These are phyloP conservation scores for Stenichneumon culpator DNA, from an alignment of 2,888 invertebrate genomes.

Conservation along the genomic window DNA sequence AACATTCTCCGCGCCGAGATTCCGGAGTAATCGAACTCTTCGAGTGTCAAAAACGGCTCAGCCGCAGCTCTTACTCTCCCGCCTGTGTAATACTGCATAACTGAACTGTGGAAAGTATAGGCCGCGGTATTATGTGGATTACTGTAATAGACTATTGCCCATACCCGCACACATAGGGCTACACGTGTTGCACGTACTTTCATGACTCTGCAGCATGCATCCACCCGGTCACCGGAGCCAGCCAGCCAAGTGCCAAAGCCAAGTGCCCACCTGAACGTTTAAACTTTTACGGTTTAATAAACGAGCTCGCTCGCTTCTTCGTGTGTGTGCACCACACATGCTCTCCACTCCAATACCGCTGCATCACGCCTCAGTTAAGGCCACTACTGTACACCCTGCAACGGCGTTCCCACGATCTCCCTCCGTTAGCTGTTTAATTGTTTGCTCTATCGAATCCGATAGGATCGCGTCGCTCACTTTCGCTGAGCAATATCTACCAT, in stretches of 20 bases:
- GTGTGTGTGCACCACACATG: conserved; percentile 3
- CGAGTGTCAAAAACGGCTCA: conserved; percentile 33
- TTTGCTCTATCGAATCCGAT: conserved; percentile 49
- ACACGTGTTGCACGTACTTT: conserved; percentile 23
- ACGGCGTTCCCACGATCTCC: conserved; percentile 56
- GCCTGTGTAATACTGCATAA: neutral
- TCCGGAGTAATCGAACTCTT: neutral
- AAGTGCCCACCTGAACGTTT: conserved; percentile 31
- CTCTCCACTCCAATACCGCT: neutral
- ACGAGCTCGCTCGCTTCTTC: conserved; percentile 21
- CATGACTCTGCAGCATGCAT: conserved; percentile 21
- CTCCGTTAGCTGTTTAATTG: conserved; percentile 56
- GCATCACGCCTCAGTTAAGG: neutral
- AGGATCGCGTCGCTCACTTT: conserved; percentile 59
- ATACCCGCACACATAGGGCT: neutral
- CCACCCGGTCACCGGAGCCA: conserved; percentile 21
- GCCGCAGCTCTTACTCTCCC: neutral
- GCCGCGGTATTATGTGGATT: neutral
- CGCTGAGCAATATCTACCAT: conserved; percentile 47
- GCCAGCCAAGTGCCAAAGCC: neutral
- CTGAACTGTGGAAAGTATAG: neutral
- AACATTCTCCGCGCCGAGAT: neutral
- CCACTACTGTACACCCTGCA: conserved; percentile 13
- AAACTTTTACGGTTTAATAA: conserved; percentile 44
- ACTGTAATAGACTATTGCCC: neutral